Evolutionary conservation across 2,888 invertebrate genomes (phyloP).

Genomic region (Balanococcus diminutus): DNA sequence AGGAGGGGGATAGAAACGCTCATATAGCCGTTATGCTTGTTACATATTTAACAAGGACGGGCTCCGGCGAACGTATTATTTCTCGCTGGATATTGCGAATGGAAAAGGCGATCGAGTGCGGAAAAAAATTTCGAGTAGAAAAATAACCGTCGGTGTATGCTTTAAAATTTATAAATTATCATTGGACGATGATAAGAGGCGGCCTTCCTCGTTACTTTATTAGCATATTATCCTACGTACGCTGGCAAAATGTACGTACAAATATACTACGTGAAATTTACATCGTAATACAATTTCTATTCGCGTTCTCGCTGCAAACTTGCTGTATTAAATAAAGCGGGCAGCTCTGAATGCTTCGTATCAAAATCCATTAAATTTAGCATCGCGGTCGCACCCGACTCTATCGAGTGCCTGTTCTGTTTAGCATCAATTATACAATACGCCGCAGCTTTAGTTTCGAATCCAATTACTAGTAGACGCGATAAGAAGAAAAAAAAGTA

Average conservation of each 20-base stretch:
- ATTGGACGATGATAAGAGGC: neutral
- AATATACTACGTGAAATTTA: neutral
- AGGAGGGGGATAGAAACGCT: neutral
- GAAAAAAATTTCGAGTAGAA: neutral
- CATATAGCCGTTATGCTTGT: neutral
- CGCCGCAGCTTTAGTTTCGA: neutral
- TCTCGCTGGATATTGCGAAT: too few relatives aligned
- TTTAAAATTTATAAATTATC: slow-evolving; percentile 12
- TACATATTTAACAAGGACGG: neutral
- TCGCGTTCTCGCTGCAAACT: neutral
- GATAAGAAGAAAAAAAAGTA: neutral
- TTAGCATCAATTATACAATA: slow-evolving; percentile 2
- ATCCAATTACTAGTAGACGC: neutral
- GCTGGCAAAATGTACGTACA: neutral
- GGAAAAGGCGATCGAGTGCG: neutral
- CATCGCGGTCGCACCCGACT: neutral
- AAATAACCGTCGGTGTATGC: neutral
- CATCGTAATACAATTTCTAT: neutral
- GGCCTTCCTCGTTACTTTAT: neutral
- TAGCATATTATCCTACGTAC: neutral
- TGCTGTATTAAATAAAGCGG: neutral
- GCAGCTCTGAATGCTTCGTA: slow-evolving; percentile 11
- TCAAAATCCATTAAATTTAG: slow-evolving; percentile 1
- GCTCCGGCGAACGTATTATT: neutral
- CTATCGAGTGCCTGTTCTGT: neutral